phyloP scores from a whole-genome alignment of 2,888 invertebrate genomes.

The Cheilosia vulpina region DNA sequence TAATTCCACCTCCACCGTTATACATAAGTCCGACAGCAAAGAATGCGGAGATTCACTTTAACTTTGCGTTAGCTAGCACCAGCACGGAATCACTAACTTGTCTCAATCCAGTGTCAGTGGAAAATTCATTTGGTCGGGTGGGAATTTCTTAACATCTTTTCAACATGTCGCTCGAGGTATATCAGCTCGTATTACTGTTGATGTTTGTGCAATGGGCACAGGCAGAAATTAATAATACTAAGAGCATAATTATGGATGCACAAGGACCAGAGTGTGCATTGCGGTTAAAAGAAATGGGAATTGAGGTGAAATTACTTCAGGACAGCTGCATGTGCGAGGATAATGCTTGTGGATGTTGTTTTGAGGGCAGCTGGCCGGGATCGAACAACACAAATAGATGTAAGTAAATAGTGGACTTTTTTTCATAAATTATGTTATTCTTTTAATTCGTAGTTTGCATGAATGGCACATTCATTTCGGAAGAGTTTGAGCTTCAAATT shows the following conservation, averaged over 20 bases:
- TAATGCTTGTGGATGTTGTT: constrained; percentile 49
- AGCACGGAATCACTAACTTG: constrained; percentile 43
- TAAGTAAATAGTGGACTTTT: constrained; percentile 15
- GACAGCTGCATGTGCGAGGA: constrained; percentile 49
- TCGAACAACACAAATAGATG: constrained; percentile 36
- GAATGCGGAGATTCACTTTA: constrained; percentile 59
- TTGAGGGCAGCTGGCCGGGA: constrained; percentile 40
- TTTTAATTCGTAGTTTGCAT: constrained; percentile 44
- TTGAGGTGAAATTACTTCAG: constrained; percentile 45
- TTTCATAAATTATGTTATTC: not conserved
- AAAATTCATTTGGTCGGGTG: constrained; percentile 34
- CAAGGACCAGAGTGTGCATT: constrained; percentile 41
- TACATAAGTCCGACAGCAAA: constrained; percentile 37
- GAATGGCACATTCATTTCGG: constrained; percentile 17
- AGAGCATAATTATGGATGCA: not conserved
- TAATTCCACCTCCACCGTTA: constrained; percentile 33
- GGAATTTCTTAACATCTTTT: constrained; percentile 25
- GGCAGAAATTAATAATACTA: not conserved
- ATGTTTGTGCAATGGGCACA: constrained; percentile 26
- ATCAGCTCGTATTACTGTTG: constrained; percentile 20
- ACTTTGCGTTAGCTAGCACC: constrained; percentile 15
- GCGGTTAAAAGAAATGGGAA: constrained; percentile 43
- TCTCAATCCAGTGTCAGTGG: not conserved
- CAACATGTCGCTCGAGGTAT: constrained; percentile 50
- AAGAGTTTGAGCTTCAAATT: constrained; percentile 39